Base-by-base conservation (phyloP, 2,113 vertebrate species). In the Ancistrus triradiatus region DNA sequence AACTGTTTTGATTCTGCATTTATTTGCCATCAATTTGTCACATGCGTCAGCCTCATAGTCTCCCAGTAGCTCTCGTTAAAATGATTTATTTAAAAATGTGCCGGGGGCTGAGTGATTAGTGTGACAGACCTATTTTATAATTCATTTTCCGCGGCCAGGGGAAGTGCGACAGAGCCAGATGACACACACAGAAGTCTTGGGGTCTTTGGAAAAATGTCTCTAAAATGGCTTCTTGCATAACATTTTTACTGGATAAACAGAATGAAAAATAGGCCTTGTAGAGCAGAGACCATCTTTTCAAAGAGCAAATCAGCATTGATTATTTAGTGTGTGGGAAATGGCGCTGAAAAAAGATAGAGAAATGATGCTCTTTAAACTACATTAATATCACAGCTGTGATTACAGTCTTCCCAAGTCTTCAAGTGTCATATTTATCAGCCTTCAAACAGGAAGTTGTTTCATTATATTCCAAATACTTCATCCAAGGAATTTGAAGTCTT, bases 31-130 rank as follows among this genome's bases (percentile, higher is more conserved):
- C 69, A 69, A 76, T 79, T 71, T 68, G 66, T 71, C 57, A 68
- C 13, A 37, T 62, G 63, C 72, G 76, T 61, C 76, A 78, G 73
- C 72, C 74, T 77, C 78, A 63, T 51, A 63, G 69, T 48, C 68
- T 74, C 27, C 33, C 69, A 73, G 58, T 80, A 56, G 77, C 85
- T 83, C 87, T 84, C 79, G 80, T 84, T 81, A 83, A 87, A 68
- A 86, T 77, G 81, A 73, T 88, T 87, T 85, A 86, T 88, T 87
- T 85, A 88, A 85, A 78, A 84, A 75, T 77, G 75, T 76, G 80
- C 74, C 78, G 75, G 68, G 73, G 80, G 83, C 86, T 82, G 79
- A 82, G 69, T 85, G 80, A 82, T 86, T 82, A 77, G 74, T 83
- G 72, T 85, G 85, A 86, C 79, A 89, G 86, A 63, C 59, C 73